These are phyloP conservation scores for Cyphomyrus plagiostoma DNA, from an alignment of 2,113 vertebrate species.

Conservation along the genomic window DNA sequence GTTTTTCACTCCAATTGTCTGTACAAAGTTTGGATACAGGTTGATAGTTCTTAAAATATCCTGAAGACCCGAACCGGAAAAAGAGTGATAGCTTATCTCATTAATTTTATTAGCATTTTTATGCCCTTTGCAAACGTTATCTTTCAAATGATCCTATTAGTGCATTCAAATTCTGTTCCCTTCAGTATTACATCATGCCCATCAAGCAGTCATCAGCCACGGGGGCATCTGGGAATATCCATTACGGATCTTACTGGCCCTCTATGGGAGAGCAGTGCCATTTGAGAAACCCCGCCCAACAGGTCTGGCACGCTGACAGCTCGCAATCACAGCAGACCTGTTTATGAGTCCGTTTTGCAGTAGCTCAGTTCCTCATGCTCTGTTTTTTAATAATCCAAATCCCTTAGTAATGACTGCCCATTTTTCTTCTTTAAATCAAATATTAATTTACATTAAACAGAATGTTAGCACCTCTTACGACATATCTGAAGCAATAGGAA, in stretches of 20 bases:
- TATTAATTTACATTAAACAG: conserved; percentile 14
- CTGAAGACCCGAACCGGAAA: background rate
- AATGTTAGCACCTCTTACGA: background rate
- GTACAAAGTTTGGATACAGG: background rate
- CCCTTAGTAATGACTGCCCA: conserved; percentile 49
- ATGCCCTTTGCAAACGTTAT: background rate
- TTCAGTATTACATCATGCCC: background rate
- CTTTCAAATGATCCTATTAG: conserved; percentile 9
- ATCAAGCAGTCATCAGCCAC: background rate
- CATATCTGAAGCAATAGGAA: background rate
- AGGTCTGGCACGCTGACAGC: no score
- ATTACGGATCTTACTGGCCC: background rate
- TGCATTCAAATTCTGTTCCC: background rate
- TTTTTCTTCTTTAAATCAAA: conserved; percentile 29
- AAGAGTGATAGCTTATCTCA: background rate
- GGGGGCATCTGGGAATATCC: background rate
- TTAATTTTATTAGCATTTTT: conserved; percentile 10
- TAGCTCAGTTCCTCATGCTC: conserved; percentile 20
- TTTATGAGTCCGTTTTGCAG: background rate
- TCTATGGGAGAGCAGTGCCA: background rate
- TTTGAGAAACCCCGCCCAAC: background rate
- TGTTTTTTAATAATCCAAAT: conserved; percentile 52
- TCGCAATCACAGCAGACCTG: background rate
- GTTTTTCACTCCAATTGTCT: background rate
- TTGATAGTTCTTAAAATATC: conserved; percentile 1